A percentile compares a stretch with the other conserved stretches of the same genome.
Evolutionary conservation across 1,140 invertebrate species (phyloP).

Genomic region (Hypsibius dujardini): DNA sequence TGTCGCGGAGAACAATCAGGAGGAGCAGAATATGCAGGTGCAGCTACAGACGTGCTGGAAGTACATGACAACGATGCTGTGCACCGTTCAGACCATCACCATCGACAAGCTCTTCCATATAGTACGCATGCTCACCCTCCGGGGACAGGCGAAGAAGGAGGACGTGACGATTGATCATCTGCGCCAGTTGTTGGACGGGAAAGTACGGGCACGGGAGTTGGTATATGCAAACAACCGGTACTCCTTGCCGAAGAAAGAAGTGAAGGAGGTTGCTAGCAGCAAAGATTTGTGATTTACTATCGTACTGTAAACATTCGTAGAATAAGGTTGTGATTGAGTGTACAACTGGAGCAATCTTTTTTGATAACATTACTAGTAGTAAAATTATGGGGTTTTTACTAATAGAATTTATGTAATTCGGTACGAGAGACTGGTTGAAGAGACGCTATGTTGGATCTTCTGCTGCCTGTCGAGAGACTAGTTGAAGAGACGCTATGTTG

Average conservation of each 20-base stretch:
- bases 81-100: neutral
- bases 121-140: conserved; percentile 1
- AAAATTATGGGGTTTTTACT: no score
- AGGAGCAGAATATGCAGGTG: neutral
- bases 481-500: no score
- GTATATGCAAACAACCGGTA: neutral
- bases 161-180: conserved; percentile 11
- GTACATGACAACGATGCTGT: neutral
- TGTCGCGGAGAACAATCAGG: neutral
- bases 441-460: no score
- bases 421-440: no score
- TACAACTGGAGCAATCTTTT: no score
- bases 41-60: conserved; percentile 14
- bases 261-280: no score
- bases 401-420: no score
- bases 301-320: no score
- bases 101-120: neutral
- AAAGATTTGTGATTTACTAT: no score
- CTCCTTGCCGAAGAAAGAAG: conserved; percentile 20
- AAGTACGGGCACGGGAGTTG: conserved; percentile 5
- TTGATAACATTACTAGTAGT: no score
- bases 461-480: no score
- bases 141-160: neutral
- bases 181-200: neutral
- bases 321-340: no score